Base-by-base conservation (phyloP, 1,140 invertebrate species). In the Caerostris darwini region DNA sequence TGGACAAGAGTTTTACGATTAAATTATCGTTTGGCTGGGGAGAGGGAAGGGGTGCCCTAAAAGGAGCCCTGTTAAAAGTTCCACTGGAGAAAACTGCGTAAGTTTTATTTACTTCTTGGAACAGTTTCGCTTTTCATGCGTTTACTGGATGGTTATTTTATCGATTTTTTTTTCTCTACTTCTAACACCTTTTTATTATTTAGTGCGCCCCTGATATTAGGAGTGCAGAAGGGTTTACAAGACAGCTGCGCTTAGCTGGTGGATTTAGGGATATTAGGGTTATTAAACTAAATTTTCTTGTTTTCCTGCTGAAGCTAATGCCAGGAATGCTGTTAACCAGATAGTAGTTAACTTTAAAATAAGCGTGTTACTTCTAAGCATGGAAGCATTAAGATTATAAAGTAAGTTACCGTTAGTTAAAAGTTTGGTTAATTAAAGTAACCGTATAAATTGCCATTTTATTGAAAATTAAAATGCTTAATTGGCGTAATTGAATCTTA, bases 1-100 rank as follows among this genome's bases (percentile, higher is more conserved):
- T 12, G 71, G 71, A 77, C 71, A 90, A 90, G 89, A 77, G 56
- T 81, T 90, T 90, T 90, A 90, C 57, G 89, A 90, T 90, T 90
- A 90, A 90, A 71, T 90, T 90, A 90, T 90, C 89, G 53, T 56
- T 50, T 77, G 71, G 19, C 34, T 19, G 12, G 53, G 12, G 50
- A 77, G 69, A 77, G 34, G 69, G 69, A 34, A 34, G 12, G 71
- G 19, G 69, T 10, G 53, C 12, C 14, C 19, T 67, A 67, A 67
- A 67, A 67, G 61, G 61, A 67, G n/a, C n/a, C 14, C 61, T 77
- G 50, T 77, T 77, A 77, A 34, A 77, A 77, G 34, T 77, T 77
- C 34, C 71, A 77, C 71, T 34, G 34, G 71, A 77, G 71, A 77
- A 77, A 77, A 77, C 58, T 53, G 54, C 85, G 7, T 5, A 61